These are phyloP conservation scores for Pelagia noctiluca DNA, from an alignment of 30 jellyfish, hydroid and myxozoan species.

Conservation along the genomic window DNA sequence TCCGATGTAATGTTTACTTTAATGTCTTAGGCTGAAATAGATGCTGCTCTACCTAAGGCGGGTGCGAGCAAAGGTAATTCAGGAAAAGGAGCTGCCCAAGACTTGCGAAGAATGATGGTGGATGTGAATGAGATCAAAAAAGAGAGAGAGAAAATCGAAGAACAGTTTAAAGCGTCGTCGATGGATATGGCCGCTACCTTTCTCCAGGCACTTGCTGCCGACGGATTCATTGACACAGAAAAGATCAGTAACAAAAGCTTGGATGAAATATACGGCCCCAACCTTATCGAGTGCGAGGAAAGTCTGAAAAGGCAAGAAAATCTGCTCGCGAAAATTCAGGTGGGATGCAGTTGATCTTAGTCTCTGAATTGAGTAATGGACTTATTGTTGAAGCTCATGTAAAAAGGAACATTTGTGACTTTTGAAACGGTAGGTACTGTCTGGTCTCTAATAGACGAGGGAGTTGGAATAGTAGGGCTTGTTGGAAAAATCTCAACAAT, in stretches of 20 bases:
- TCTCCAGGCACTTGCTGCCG: conserved; percentile 82
- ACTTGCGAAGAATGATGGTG: conserved; percentile 68
- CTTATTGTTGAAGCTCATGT: no score
- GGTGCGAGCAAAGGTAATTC: conserved; percentile 56
- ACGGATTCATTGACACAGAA: conserved; percentile 77
- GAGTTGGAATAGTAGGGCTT: no score
- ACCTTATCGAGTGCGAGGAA: conserved; percentile 68
- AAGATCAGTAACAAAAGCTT: conserved; percentile 52
- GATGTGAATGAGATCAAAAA: conserved; percentile 78
- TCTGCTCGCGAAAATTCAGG: conserved; percentile 79
- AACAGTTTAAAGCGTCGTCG: conserved; percentile 77
- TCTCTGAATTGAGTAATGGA: no score
- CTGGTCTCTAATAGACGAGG: no score
- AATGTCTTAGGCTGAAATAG: conserved; percentile 63
- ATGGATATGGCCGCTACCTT: conserved; percentile 82
- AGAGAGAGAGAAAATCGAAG: conserved; percentile 78
- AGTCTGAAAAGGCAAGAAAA: conserved; percentile 66
- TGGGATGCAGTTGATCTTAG: no score
- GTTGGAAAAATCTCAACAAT: no score
- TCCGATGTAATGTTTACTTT: neutral
- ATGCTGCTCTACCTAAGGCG: conserved; percentile 82
- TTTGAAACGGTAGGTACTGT: no score
- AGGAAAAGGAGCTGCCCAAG: conserved; percentile 73
- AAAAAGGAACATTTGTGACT: no score
- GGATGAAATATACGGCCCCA: conserved; percentile 74